These are phyloP conservation scores for Bolinopsis microptera DNA, from an alignment of 37 sponge, comb jelly and placozoan species.

Conservation along the genomic window DNA sequence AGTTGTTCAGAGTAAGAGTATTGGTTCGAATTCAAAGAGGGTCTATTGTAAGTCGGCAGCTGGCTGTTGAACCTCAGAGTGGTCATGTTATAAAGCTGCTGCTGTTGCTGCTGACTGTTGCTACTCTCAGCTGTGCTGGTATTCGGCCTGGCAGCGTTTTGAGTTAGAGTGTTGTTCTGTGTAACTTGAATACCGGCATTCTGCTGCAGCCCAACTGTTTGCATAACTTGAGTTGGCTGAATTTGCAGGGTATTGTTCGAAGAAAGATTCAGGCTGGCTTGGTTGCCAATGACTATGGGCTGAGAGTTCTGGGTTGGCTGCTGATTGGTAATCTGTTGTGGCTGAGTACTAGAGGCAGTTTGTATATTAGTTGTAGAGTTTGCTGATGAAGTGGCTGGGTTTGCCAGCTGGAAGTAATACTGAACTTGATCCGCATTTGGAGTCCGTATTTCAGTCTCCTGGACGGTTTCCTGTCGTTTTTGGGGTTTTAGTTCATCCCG, in stretches of 20 bases:
- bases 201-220: conserved; percentile 9
- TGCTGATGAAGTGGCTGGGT: not conserved
- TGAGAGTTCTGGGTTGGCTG: not conserved
- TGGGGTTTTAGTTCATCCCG: conserved; percentile 83
- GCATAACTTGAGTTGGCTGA: conserved; percentile 56
- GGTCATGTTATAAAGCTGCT: too few relatives aligned
- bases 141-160: not conserved
- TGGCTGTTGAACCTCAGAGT: conserved; percentile 1
- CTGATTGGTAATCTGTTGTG: not conserved
- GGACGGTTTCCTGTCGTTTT: conserved; percentile 46
- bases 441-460: conserved; percentile 20
- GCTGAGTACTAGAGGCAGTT: not conserved
- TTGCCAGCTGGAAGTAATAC: conserved; percentile 53
- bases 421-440: conserved; percentile 56
- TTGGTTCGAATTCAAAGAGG: not conserved
- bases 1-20: conserved; percentile 35
- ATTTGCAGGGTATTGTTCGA: not conserved
- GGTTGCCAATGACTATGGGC: not conserved
- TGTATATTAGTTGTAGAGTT: not conserved
- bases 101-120: not conserved
- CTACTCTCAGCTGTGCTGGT: conserved; percentile 33
- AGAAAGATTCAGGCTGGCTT: not conserved
- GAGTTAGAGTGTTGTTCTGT: not conserved
- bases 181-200: not conserved
- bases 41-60: conserved; percentile 18